Evolutionary conservation across 1,140 invertebrate genomes (phyloP).

Genomic region (Cephus cinctus): DNA sequence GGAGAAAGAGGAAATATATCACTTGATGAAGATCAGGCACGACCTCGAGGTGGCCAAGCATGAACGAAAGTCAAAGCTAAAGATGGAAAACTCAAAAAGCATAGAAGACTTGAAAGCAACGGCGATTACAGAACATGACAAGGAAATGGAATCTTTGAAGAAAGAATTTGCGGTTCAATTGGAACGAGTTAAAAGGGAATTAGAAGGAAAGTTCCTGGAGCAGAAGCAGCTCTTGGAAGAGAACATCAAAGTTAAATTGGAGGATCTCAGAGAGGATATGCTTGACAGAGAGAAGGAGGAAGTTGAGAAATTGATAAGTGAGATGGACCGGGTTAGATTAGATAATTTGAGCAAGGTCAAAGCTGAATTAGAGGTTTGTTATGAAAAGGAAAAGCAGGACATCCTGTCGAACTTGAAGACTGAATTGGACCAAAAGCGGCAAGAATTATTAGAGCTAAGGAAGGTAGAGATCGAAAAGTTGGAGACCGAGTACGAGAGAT

Average conservation of each 20-base stretch:
- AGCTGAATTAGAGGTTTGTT: conserved; percentile 44
- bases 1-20: conserved; percentile 37
- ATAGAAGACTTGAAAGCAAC: conserved; percentile 24
- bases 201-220: conserved; percentile 52
- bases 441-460: conserved; percentile 43
- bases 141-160: conserved; percentile 28
- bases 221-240: conserved; percentile 57
- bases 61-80: conserved; percentile 6
- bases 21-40: conserved; percentile 22
- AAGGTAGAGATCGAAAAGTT: conserved; percentile 44
- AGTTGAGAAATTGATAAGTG: conserved; percentile 45
- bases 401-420: conserved; percentile 43
- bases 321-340: conserved; percentile 41
- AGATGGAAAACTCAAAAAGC: conserved; percentile 15
- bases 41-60: conserved; percentile 15
- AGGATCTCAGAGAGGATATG: conserved; percentile 48
- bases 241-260: conserved; percentile 44
- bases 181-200: conserved; percentile 46
- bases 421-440: conserved; percentile 43
- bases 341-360: conserved; percentile 45
- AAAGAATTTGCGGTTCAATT: conserved; percentile 39
- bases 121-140: conserved; percentile 28
- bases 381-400: conserved; percentile 52
- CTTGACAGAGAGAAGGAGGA: conserved; percentile 44
- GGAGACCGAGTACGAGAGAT: conserved; percentile 40